Conservation (phyloP, 2,113 vertebrate genomes). For the Chaenogobius annularis region DNA sequence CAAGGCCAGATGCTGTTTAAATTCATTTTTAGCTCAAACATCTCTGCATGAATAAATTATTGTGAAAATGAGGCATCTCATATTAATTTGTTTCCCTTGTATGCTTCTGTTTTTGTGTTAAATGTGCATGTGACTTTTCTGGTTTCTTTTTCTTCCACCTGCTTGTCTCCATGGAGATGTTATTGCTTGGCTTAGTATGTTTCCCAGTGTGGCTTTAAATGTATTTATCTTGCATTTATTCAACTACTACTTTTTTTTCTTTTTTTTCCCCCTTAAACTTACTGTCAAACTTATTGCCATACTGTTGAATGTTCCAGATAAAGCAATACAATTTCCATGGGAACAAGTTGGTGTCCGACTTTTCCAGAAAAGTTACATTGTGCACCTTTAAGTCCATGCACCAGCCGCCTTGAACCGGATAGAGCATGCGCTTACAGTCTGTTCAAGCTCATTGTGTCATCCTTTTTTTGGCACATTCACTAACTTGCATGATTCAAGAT, state of each 20-base stretch:
- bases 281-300: too few relatives aligned
- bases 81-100: conserved; percentile 6
- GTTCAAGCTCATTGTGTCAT: conserved; percentile 40
- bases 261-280: too few relatives aligned
- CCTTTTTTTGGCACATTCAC: conserved; percentile 61
- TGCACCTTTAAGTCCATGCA: not conserved
- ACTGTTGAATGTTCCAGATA: not conserved
- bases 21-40: not conserved
- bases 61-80: not conserved
- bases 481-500: conserved; percentile 87
- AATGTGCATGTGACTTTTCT: not conserved
- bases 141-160: too few relatives aligned
- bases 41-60: not conserved
- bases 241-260: too few relatives aligned
- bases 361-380: not conserved
- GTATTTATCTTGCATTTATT: not conserved
- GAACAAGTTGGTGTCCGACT: not conserved
- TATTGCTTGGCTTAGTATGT: not conserved
- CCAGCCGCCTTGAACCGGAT: conserved; percentile 33
- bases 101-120: conserved; percentile 8
- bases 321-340: not conserved
- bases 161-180: not conserved
- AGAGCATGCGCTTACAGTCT: conserved; percentile 79
- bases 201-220: not conserved
- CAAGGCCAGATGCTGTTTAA: not conserved